Evolutionary conservation across 2,797 vertebrate species (phyloP).

Genomic region (Chelon labrosus): DNA sequence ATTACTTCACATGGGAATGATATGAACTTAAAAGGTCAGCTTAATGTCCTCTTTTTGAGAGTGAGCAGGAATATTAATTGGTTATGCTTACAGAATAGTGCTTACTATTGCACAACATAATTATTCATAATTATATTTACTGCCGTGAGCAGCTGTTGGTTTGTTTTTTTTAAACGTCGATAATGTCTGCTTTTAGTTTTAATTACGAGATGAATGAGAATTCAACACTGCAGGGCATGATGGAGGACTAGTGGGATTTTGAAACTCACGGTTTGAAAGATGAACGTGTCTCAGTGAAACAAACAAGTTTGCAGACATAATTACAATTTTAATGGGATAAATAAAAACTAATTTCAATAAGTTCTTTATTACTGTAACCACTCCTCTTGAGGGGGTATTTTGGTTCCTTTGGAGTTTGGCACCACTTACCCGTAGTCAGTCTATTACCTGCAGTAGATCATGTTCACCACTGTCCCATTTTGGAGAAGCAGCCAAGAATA

Average conservation of each 20-base stretch:
- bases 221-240: background rate
- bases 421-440: too few relatives aligned
- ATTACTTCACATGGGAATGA: background rate
- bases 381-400: too few relatives aligned
- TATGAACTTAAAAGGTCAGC: conserved; percentile 13
- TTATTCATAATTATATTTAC: conserved; percentile 11
- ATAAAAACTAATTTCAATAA: too few relatives aligned
- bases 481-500: too few relatives aligned
- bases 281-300: conserved; percentile 21
- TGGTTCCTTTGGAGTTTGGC: too few relatives aligned
- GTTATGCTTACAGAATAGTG: background rate
- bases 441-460: background rate
- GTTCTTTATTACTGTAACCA: too few relatives aligned
- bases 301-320: conserved; percentile 20
- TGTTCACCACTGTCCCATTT: background rate
- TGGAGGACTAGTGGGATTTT: conserved; percentile 37
- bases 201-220: conserved; percentile 40
- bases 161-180: conserved; percentile 31
- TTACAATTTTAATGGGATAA: too few relatives aligned
- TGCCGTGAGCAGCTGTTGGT: conserved; percentile 33
- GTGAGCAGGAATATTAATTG: background rate
- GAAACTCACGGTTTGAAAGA: conserved; percentile 32
- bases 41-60: background rate
- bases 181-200: conserved; percentile 38
- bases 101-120: background rate